Base-by-base conservation (phyloP, 2,113 vertebrate genomes). In the Pterocles burchelli region DNA sequence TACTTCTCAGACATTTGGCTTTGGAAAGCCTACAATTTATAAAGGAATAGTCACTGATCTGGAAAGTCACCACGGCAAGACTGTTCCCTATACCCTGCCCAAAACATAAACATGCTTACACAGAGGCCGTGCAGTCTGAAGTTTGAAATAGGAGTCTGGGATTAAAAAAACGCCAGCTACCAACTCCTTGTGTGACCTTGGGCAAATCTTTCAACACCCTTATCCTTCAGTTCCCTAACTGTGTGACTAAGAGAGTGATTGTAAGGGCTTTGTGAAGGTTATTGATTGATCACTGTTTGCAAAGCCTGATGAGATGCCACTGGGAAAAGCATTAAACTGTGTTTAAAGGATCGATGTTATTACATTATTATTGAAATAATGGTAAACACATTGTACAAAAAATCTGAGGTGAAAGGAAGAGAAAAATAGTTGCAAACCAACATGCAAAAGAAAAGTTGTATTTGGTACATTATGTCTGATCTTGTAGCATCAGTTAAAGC, bases 21-120 rank as follows among this genome's bases (percentile, higher is more conserved):
- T 97, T 78, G 67, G 81, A 96, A 95, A 87, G 76, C 63, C 70
- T 74, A 84, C 41, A 51, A 45, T 88, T 95, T 92, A 76, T 93
- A 88, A 96, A 96, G 88, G 89, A 96, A 93, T 45, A 97, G 77
- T 93, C 87, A 95, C 52, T 74, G 72, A 94, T 91, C 91, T 76
- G 8, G 73, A 97, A 97, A 87, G 70, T 91, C 93, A 93, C 85
- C 94, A 88, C 74, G 90, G 96, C 94, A 95, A 95, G 79, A 89
- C 79, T 88, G 80, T 89, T 96, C 95, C 81, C 92, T 77, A 55
- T 59, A 88, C 77, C 65, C 63, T 93, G 25, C 88, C 90, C 62
- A 45, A 92, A 95, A 90, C 49, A 93, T 46, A 96, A 97, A 97
- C 88, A 96, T 15, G 48, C 54, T 55, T 93, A 45, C 54, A 49